These are phyloP conservation scores for Microtus oregoni DNA, from an alignment of 2,113 vertebrate species.

Conservation along the genomic window DNA sequence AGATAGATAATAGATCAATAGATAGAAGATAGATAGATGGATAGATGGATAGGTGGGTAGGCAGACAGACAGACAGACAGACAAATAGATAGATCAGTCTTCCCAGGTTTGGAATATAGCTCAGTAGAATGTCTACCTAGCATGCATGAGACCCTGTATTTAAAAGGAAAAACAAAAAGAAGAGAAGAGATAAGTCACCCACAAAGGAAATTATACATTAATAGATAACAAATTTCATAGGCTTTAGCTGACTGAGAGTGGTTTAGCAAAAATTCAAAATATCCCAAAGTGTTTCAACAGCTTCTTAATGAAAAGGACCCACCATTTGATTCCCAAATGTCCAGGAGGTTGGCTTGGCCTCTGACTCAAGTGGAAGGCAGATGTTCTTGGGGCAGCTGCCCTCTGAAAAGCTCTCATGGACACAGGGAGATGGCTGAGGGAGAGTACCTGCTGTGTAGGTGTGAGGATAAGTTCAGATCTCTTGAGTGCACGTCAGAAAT, in stretches of 20 bases:
- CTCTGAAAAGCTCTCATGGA: neutral
- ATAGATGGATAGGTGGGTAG: neutral
- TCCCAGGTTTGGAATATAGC: neutral
- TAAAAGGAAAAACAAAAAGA: neutral
- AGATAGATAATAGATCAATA: too few species aligned
- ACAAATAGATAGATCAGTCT: neutral
- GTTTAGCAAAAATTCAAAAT: slow-evolving; percentile 34
- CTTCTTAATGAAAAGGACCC: neutral
- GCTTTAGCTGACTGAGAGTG: slow-evolving; percentile 35
- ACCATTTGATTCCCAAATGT: neutral
- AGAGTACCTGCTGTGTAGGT: neutral
- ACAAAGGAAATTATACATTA: neutral
- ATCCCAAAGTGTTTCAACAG: neutral
- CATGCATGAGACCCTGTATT: neutral
- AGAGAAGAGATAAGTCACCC: neutral
- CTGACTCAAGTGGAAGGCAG: neutral
- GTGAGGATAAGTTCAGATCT: neutral
- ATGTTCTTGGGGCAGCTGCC: neutral
- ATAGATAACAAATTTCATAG: neutral
- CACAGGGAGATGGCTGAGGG: neutral
- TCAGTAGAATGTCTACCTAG: neutral
- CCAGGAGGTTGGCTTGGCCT: neutral
- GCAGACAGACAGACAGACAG: neutral
- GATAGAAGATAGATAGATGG: neutral
- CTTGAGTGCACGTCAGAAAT: neutral